These are phyloP conservation scores for Hybognathus amarus DNA, from an alignment of 2,797 vertebrate species.

Conservation along the genomic window DNA sequence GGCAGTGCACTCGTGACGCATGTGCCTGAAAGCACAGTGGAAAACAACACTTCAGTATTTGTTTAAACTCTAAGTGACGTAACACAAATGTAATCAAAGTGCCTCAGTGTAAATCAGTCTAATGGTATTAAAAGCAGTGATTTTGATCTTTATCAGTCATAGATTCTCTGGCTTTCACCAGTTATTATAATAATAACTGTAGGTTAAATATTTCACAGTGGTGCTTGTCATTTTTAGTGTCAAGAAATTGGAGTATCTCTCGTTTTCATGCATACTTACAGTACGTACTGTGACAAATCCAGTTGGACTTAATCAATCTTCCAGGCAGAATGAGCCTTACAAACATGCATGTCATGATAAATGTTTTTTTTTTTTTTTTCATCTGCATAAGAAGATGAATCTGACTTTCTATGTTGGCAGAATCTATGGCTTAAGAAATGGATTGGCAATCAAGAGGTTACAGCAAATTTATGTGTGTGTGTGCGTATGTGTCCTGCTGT, in stretches of 20 bases:
- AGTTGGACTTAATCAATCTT: conserved; percentile 24
- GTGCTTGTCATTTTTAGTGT: conserved; percentile 10
- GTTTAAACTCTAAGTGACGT: neutral
- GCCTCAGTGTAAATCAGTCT: neutral
- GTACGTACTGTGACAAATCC: conserved; percentile 42
- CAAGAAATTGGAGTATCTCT: neutral
- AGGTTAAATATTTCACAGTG: neutral
- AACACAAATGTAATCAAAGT: neutral
- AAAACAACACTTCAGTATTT: conserved; percentile 27
- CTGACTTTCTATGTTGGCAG: conserved; percentile 22
- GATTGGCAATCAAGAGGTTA: conserved; percentile 15
- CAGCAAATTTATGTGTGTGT: conserved; percentile 18
- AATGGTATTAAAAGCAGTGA: neutral
- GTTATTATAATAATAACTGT: neutral
- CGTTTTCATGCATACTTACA: conserved; percentile 4
- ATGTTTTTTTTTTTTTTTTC: conserved; percentile 17
- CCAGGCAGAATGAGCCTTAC: conserved; percentile 21
- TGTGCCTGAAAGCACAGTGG: conserved; percentile 8
- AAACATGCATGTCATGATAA: conserved; percentile 35
- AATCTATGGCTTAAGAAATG: conserved; percentile 34
- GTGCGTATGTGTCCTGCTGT: conserved; percentile 6
- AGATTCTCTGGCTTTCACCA: neutral
- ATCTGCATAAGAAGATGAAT: conserved; percentile 18
- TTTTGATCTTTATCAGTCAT: neutral
- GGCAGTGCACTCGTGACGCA: conserved; percentile 25